Conservation (phyloP, 2,113 vertebrate species). For the Mus pahari region DNA sequence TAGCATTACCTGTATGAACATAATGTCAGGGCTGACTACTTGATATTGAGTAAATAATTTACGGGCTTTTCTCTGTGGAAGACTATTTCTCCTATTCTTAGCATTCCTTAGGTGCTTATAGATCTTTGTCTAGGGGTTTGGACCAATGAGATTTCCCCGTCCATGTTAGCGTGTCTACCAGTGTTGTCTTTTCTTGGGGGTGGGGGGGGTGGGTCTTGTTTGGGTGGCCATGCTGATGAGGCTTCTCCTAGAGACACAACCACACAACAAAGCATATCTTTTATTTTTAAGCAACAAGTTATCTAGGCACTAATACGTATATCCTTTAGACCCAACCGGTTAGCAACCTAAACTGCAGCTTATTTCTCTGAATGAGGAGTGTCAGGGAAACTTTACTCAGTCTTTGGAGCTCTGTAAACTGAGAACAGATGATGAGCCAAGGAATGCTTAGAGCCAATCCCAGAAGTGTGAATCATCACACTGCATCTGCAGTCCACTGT, state of each 20-base stretch:
- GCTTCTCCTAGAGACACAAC: neutral
- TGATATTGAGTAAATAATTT: neutral
- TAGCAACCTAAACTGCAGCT: neutral
- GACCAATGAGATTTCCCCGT: neutral
- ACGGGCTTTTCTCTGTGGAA: neutral
- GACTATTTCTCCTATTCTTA: neutral
- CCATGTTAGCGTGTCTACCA: neutral
- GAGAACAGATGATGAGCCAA: neutral
- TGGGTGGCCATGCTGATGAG: neutral
- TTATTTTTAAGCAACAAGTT: conserved; percentile 3
- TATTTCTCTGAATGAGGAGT: neutral
- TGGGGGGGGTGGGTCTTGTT: neutral
- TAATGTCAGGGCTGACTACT: neutral
- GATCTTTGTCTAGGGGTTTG: neutral
- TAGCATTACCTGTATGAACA: neutral
- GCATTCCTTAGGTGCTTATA: neutral
- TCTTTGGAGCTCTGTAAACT: neutral
- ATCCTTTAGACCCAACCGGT: neutral
- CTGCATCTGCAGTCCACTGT: neutral
- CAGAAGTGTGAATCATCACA: neutral
- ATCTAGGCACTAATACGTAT: neutral
- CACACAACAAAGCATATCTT: neutral
- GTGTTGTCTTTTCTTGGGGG: neutral
- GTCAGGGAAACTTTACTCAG: neutral
- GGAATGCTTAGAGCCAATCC: neutral